Evolutionary conservation across 2,113 vertebrate genomes (phyloP).

Genomic region (Capricornis sumatraensis): DNA sequence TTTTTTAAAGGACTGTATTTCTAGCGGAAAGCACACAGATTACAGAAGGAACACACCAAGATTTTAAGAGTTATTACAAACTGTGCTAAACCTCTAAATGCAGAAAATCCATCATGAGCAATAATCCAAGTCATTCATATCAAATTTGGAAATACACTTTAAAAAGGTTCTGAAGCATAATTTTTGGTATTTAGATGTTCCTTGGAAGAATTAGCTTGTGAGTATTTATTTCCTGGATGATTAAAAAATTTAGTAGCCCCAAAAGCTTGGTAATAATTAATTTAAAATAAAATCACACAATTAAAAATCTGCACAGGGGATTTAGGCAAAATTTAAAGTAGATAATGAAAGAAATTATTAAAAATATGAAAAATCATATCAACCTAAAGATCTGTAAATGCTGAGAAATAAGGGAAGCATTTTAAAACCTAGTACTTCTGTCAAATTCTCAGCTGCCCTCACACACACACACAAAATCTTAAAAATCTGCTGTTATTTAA

Average conservation of each 20-base stretch:
- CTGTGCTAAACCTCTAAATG: not conserved
- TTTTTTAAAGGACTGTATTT: not conserved
- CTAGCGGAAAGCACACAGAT: not conserved
- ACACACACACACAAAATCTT: not conserved
- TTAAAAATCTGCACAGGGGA: not conserved
- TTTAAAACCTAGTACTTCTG: not conserved
- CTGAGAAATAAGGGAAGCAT: not conserved
- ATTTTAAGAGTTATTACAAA: not conserved
- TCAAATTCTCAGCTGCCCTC: not conserved
- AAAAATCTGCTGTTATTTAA: slow-evolving; percentile 13
- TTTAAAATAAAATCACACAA: not conserved
- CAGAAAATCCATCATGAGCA: not conserved
- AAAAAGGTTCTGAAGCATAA: not conserved
- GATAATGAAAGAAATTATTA: slow-evolving; percentile 1
- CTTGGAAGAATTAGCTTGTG: not conserved
- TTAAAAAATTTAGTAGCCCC: not conserved
- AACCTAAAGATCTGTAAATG: not conserved
- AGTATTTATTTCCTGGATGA: not conserved
- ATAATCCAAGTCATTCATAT: not conserved
- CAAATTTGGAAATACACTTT: not conserved
- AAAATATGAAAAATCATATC: not conserved
- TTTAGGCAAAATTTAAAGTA: not conserved
- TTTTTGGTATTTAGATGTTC: not conserved
- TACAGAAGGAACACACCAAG: not conserved
- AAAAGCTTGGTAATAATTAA: not conserved